Evolutionary conservation across 2,113 vertebrate genomes (phyloP).

Genomic region (Pseudorectes ferrugineus): DNA sequence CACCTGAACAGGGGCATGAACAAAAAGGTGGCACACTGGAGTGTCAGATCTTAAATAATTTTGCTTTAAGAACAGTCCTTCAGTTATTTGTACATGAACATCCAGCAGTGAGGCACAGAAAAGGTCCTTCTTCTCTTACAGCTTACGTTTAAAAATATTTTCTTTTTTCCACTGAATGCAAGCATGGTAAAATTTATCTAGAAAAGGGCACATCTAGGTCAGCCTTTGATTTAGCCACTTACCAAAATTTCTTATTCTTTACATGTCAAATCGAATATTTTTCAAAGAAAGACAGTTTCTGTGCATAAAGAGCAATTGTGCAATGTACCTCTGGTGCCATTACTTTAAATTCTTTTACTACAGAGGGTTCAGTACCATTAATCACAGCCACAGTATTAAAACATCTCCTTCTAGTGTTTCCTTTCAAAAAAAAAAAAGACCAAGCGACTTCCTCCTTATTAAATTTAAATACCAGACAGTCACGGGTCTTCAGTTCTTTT

Average conservation of each 20-base stretch:
- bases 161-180: background rate
- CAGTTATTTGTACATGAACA: background rate
- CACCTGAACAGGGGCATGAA: background rate
- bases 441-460: background rate
- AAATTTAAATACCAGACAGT: background rate
- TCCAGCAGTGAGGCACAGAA: background rate
- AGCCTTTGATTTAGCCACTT: background rate
- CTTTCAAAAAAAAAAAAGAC: background rate
- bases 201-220: background rate
- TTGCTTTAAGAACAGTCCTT: background rate
- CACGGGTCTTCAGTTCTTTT: background rate
- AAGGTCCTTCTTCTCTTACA: background rate
- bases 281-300: background rate
- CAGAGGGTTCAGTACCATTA: background rate
- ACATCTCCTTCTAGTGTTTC: background rate
- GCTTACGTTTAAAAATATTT: rapidly evolving
- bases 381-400: background rate
- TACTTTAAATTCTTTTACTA: background rate
- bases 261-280: background rate
- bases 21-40: background rate
- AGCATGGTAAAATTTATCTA: background rate
- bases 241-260: background rate
- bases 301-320: background rate
- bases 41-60: background rate
- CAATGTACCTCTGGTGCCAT: background rate